Base-by-base conservation (phyloP, 2,888 invertebrate species). In the Monoplex corrugatus region DNA sequence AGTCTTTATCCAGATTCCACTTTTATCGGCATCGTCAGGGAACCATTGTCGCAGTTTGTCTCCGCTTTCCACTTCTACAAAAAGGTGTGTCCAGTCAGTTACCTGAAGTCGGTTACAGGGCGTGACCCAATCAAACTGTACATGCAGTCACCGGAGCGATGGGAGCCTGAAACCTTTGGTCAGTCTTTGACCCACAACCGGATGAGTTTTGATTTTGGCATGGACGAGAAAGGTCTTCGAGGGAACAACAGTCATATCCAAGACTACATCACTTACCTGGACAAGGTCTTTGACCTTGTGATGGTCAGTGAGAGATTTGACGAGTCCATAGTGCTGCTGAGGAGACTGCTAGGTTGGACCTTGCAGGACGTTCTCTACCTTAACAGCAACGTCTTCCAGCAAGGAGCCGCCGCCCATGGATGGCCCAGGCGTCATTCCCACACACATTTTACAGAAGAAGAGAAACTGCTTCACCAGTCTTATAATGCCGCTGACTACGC, bases 221-320 rank as follows among this genome's bases (percentile, higher is more conserved):
- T 90, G 8, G 86, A 87, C 19, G 13, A 38, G 0, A 10, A 28
- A 19, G 63, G 68, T n/a, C 85, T 87, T 19, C 16, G 45, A 1
- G 86, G 90, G 84, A 84, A 72, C 6, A 6, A 10, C 80, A 43
- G 10, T 2, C 13, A 16, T 19, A 80, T 80, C 80, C 2, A 6
- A 2, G 45, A 83, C 35, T 75, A 84, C 8, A 78, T 89, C 8
- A 13, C 72, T 5, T 82, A 88, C 16, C 87, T 91, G 32, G 86
- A 91, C 50, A 68, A 88, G 43, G 90, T 83, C 1, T 93, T 93
- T 78, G 87, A 93, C 44, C 89, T 93, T 23, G 90, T 93, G 3
- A 90, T 93, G 91, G 90, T 93, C 28, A 87, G 89, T 1, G 93
- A 93, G 40, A 72, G 89, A n/a, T 92, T 93, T 40, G 91, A 93